Conservation (phyloP, 2,797 vertebrate species). For the Smutsia gigantea region DNA sequence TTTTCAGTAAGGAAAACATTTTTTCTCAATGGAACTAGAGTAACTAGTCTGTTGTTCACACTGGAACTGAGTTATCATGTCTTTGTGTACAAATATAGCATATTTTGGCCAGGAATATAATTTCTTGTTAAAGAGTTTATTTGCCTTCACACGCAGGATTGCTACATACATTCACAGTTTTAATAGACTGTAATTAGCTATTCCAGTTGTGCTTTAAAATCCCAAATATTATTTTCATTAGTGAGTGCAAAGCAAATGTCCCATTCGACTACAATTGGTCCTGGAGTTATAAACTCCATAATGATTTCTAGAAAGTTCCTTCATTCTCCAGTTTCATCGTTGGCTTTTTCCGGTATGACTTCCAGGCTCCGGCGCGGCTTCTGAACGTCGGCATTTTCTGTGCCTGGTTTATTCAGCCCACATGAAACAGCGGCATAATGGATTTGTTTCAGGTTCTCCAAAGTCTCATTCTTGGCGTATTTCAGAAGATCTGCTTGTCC, state of each 20-base stretch:
- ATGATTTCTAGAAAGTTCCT: neutral
- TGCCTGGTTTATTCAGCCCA: conserved; percentile 91
- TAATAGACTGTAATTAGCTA: conserved; percentile 86
- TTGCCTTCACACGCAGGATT: conserved; percentile 86
- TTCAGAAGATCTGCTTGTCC: conserved; percentile 98
- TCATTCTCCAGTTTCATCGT: conserved; percentile 90
- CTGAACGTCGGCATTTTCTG: conserved; percentile 85
- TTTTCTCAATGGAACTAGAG: conserved; percentile 74
- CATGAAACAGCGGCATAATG: conserved; percentile 95
- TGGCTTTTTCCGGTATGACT: conserved; percentile 92
- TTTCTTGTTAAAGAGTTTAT: conserved; percentile 84
- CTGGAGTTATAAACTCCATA: conserved; percentile 85
- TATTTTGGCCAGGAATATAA: conserved; percentile 83
- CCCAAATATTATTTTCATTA: conserved; percentile 79
- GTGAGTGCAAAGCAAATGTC: conserved; percentile 88
- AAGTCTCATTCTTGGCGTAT: conserved; percentile 94
- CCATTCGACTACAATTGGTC: conserved; percentile 84
- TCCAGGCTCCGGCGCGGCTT: conserved; percentile 92
- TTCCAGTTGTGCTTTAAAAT: conserved; percentile 95
- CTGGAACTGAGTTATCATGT: conserved; percentile 75
- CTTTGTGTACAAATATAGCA: conserved; percentile 81
- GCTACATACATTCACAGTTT: conserved; percentile 94
- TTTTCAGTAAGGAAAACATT: conserved; percentile 60
- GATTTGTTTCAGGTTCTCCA: conserved; percentile 98
- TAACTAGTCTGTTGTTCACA: conserved; percentile 74